phyloP scores from a whole-genome alignment of 2,797 vertebrate genomes.

The Chiloscyllium punctatum region DNA sequence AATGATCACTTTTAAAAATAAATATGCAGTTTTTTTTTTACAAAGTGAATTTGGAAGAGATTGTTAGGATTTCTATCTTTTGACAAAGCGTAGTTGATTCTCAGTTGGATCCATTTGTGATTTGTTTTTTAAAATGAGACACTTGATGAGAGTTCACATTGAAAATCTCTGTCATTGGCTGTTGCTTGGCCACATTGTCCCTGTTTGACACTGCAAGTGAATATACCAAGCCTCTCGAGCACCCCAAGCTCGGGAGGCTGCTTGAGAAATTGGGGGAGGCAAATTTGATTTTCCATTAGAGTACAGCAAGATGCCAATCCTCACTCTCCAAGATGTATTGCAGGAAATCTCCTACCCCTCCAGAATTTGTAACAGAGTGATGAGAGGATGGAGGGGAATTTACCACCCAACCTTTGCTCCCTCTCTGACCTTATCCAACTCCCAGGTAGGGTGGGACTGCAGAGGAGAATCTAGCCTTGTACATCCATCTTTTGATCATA shows the following conservation, averaged over 20 bases:
- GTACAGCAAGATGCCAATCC: background rate
- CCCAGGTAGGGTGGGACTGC: background rate
- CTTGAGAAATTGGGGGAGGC: background rate
- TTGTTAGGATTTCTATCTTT: background rate
- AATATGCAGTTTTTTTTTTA: background rate
- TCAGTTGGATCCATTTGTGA: background rate
- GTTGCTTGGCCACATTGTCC: background rate
- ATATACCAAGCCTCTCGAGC: background rate
- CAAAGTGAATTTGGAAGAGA: background rate
- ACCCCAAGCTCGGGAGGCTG: background rate
- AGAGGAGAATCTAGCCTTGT: background rate
- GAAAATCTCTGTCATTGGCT: background rate
- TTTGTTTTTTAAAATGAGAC: background rate
- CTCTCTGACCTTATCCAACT: background rate
- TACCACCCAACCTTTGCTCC: background rate
- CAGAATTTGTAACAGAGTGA: background rate
- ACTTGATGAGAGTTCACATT: background rate
- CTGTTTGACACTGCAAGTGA: background rate
- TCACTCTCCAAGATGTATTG: background rate
- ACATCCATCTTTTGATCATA: background rate
- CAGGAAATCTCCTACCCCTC: background rate
- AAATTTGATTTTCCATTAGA: background rate
- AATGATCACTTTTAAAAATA: background rate
- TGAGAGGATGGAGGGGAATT: background rate
- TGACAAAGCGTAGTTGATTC: background rate